phyloP scores from a whole-genome alignment of 2,113 vertebrate genomes.

The Notarius lentiginosus region DNA sequence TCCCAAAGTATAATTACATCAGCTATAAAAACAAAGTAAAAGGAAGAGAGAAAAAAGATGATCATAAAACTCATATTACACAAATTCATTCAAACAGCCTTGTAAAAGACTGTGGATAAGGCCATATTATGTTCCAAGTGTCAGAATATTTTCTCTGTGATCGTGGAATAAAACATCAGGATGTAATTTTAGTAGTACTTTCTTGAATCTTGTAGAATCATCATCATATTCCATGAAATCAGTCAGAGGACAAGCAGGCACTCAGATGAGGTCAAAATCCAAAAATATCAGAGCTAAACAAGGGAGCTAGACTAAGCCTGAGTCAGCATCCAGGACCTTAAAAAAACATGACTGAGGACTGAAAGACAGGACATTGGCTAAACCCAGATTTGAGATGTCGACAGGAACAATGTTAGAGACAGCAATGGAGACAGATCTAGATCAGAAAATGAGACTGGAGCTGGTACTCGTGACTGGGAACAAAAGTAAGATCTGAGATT shows the following conservation, averaged over 20 bases:
- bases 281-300: neutral
- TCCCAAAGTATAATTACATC: constrained; percentile 45
- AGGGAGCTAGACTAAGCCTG: neutral
- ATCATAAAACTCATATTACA: constrained; percentile 3
- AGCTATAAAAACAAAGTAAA: constrained; percentile 16
- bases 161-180: neutral
- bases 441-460: neutral
- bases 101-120: neutral
- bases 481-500: neutral
- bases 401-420: neutral
- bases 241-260: neutral
- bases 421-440: neutral
- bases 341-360: neutral
- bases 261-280: neutral
- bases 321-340: neutral
- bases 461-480: neutral
- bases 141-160: neutral
- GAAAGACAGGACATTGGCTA: neutral
- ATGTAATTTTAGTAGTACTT: neutral
- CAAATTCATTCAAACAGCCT: neutral
- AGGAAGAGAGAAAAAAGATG: constrained; percentile 30
- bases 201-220: neutral
- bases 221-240: neutral
- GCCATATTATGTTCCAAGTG: neutral
- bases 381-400: neutral